Base-by-base conservation (phyloP, 53 echinoderm and acorn worm genomes). In the Hippasteria phrygiana region DNA sequence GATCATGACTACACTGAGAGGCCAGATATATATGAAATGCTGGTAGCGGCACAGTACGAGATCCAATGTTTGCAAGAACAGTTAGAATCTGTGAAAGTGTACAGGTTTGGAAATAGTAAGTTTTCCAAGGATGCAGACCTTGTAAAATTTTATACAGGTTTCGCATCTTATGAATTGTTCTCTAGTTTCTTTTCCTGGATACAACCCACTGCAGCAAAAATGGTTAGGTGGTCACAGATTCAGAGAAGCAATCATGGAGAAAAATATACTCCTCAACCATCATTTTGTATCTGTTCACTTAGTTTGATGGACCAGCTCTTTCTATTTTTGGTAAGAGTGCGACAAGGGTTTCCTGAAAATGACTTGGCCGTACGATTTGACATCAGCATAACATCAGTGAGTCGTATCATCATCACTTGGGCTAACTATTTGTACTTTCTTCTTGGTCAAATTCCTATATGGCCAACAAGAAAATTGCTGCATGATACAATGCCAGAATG, bases 281-380 rank as follows among this genome's bases (percentile, higher is more conserved):
- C 5, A 7, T 31, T 29, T 65, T 3, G 4, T 31, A 32, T 65
- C 34, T 33, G n/a, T n/a, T n/a, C n/a, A n/a, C n/a, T n/a, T n/a
- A n/a, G n/a, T n/a, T n/a, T n/a, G n/a, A n/a, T 65, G 31, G 12
- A 65, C 34, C 65, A 65, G 65, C 29, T 65, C 29, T 65, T 65
- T 33, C 65, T 65, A 20, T 65, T 65, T 20, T 20, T 65, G 65
- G 26, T 27, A 27, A 27, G 65, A 9, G 65, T 65, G 4, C 26
- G 29, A 20, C 28, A 28, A 11, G 65, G 34, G 29, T 11, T 65
- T 5, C 14, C 20, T 54, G 13, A 32, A 20, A 27, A 65, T 4
- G 65, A 65, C 14, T 65, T 65, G 65, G 65, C 65, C 6, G 65
- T 65, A 9, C 6, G 65, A 29, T 65, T 65, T 28, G 3, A 65